Conservation (phyloP, 2,888 invertebrate species). For the Torymus texanus region DNA sequence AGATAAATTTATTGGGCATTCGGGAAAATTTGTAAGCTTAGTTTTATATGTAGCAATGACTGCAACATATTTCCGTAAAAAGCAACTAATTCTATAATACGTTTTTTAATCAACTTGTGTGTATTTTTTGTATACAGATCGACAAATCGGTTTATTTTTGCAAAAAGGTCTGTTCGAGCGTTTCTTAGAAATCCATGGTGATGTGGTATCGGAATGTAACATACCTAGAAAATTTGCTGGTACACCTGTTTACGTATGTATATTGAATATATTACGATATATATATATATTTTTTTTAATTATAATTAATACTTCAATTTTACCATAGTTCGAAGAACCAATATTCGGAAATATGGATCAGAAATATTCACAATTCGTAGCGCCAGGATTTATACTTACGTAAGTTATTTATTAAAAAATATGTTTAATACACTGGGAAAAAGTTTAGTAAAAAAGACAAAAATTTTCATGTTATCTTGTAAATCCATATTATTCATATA, state of each 20-base stretch:
- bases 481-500: no score
- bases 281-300: constrained; percentile 17
- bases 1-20: no score
- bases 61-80: no score
- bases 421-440: no score
- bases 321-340: constrained; percentile 80
- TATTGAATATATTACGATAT: neutral
- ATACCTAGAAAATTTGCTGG: constrained; percentile 78
- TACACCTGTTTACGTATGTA: constrained; percentile 78
- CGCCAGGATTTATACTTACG: constrained; percentile 90
- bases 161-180: constrained; percentile 82
- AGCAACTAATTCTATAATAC: no score
- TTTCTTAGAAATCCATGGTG: constrained; percentile 82
- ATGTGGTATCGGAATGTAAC: constrained; percentile 81
- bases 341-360: constrained; percentile 83
- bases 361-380: constrained; percentile 87
- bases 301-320: neutral
- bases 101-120: no score
- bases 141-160: constrained; percentile 86
- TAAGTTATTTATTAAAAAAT: constrained; percentile 74
- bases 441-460: no score
- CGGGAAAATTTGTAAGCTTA: no score
- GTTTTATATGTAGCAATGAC: no score
- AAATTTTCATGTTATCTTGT: no score
- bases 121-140: constrained; percentile 79